These are phyloP conservation scores for Heliconius hortense DNA, from an alignment of 2,888 invertebrate species.

Conservation along the genomic window DNA sequence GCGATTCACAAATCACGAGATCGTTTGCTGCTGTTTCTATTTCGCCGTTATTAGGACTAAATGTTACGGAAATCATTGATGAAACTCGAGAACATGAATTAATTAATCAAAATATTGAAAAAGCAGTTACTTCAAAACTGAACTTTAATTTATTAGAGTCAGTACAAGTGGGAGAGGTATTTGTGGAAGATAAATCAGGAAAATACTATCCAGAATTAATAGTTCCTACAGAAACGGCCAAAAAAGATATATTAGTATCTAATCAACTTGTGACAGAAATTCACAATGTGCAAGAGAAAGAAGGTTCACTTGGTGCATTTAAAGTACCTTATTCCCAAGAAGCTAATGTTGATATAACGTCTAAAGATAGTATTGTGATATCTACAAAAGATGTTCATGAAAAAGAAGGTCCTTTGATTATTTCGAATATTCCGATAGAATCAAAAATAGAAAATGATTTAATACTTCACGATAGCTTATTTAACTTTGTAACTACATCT, in stretches of 20 bases:
- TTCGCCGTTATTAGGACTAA: slow-evolving; percentile 84
- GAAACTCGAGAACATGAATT: slow-evolving; percentile 83
- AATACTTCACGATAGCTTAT: slow-evolving; percentile 77
- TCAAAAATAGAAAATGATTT: slow-evolving; percentile 63
- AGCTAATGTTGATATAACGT: slow-evolving; percentile 82
- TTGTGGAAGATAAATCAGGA: slow-evolving; percentile 86
- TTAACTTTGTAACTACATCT: slow-evolving; percentile 83
- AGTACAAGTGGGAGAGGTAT: slow-evolving; percentile 85
- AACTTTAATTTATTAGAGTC: slow-evolving; percentile 85
- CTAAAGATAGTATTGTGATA: slow-evolving; percentile 84
- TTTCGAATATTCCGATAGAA: slow-evolving; percentile 57
- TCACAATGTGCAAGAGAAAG: slow-evolving; percentile 85
- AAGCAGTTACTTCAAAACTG: slow-evolving; percentile 81
- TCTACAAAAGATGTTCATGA: slow-evolving; percentile 82
- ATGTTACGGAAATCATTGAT: slow-evolving; percentile 85
- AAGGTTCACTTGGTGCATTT: slow-evolving; percentile 82
- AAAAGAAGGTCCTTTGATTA: slow-evolving; percentile 83
- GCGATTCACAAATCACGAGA: slow-evolving; percentile 71
- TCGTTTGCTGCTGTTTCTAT: slow-evolving; percentile 81
- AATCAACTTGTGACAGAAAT: slow-evolving; percentile 85
- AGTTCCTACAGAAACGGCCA: slow-evolving; percentile 89
- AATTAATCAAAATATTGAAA: slow-evolving; percentile 67
- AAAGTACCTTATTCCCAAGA: slow-evolving; percentile 83
- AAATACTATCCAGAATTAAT: slow-evolving; percentile 90
- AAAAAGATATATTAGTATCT: slow-evolving; percentile 84